Base-by-base conservation (phyloP, 2,888 invertebrate species). In the Lasiommata megera region DNA sequence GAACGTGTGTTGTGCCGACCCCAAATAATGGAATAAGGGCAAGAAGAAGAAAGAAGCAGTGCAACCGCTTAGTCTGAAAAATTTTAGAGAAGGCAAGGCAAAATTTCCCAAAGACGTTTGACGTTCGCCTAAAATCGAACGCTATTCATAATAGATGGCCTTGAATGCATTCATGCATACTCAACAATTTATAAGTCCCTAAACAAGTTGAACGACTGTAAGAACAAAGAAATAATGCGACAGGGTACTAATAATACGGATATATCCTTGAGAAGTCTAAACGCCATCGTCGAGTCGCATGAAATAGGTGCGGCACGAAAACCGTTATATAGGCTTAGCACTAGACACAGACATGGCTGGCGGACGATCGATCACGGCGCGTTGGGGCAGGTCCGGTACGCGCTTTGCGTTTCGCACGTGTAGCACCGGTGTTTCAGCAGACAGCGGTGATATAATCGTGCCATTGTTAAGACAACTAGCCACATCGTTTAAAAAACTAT, bases 311-410 rank as follows among this genome's bases (percentile, higher is more conserved):
- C 59, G 50, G 53, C 18, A 31, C 60, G 60, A 65, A 65, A 64
- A 65, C 65, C 51, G 56, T 60, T 63, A 63, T 51, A 54, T 58
- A 64, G 63, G 64, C 64, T 63, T 44, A 60, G 51, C 68, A 71
- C 66, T 76, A 74, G 70, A 66, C 68, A 55, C 54, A 54, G 70
- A 71, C 67, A 72, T 69, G 73, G 74, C 75, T 71, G 77, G 70
- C 79, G 76, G 74, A 68, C 82, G 82, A 86, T 84, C 86, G 85
- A 88, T 87, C 75, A 72, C 69, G 72, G 65, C 72, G 69, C 69
- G 78, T 88, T 89, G 79, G 72, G 88, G 87, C 79, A 88, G 88
- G 88, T 88, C 88, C 78, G 74, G 81, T 46, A 62, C 67, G 67
- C 69, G 66, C 58, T 60, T 66, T 67, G 67, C 67, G 66, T 67